Evolutionary conservation across 2,888 invertebrate genomes (phyloP), one percentile per base, ranked within the genome.

Genomic region (Melipona bicolor): DNA sequence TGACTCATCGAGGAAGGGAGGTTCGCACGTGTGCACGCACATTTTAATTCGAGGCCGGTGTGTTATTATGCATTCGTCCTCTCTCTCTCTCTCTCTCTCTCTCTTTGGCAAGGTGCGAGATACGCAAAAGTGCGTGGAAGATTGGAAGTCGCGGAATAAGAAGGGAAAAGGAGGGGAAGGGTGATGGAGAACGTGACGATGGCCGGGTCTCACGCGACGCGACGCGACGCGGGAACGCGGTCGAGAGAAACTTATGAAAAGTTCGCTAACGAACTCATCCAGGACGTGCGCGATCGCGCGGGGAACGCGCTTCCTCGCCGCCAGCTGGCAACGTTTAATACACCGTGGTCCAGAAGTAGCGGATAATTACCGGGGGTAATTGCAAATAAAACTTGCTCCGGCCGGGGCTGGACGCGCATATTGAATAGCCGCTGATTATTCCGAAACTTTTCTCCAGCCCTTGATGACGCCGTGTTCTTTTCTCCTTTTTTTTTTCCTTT

Each of bases 11-110:
- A 13, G 52, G 43, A 74, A 70, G 77, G 79, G 77, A 32, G 32
- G 65, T 43, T 73, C 70, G 85, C 85, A 59, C 85, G 85, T 77
- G 85, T 54, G 71, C 79, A 68, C 85, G 85, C 85, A 76, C 76
- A 79, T 74, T 79, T 85, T 79, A 84, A 78, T 84, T 75, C 74
- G 62, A 62, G 19, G 17, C 59, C 17, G 36, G 19, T 24, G 43
- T 19, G 27, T 64, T 32, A 77, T 83, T 83, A 83, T 64, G 67
- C 84, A 56, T 43, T 71, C 74, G 36, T 56, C 1, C 43, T 43
- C 43, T 43, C 43, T 43, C 9, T 43, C 68, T 81, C 6, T 36
- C 36, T 36, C 70, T 36, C 0, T 36, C 9, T 36, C 56, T 36
- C 9, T 36, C 9, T 36, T n/a, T 15, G 52, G 4, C 81, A 4